phyloP scores from a whole-genome alignment of 2,797 vertebrate species.

The Sternotherus odoratus region DNA sequence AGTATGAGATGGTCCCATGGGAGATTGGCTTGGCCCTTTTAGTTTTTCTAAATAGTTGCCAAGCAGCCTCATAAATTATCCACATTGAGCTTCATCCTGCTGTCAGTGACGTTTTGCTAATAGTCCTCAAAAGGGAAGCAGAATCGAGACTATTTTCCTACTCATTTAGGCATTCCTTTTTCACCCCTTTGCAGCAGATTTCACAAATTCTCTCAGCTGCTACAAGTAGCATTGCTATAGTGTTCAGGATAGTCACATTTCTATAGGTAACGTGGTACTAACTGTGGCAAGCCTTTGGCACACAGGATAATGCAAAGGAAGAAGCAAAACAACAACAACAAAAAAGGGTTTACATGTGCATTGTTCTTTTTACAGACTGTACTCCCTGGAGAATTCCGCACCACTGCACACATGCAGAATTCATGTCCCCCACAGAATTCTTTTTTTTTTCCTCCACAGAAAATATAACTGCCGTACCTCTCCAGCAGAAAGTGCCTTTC shows the following conservation, averaged over 20 bases:
- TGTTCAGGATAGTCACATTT: background rate
- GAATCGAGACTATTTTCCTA: background rate
- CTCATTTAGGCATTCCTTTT: background rate
- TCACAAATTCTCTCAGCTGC: background rate
- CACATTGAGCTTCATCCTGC: background rate
- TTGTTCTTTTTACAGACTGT: background rate
- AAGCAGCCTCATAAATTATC: background rate
- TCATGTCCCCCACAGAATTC: no score
- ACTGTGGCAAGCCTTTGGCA: background rate
- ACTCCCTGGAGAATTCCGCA: no score
- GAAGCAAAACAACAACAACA: background rate
- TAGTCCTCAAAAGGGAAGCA: background rate
- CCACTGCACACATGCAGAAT: no score
- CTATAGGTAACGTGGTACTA: background rate
- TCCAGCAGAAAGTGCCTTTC: no score
- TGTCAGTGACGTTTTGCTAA: background rate
- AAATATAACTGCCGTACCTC: no score
- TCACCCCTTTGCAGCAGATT: background rate
- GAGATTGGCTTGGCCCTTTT: background rate
- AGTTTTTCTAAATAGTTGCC: conserved; percentile 34
- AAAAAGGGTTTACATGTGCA: background rate
- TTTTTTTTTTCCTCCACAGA: no score
- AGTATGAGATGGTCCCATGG: background rate
- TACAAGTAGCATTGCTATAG: background rate
- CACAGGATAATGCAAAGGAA: background rate